A percentile compares a stretch with the other conserved stretches of the same genome.
phyloP scores from a whole-genome alignment of 2,888 invertebrate species.

The Magallana nippona region DNA sequence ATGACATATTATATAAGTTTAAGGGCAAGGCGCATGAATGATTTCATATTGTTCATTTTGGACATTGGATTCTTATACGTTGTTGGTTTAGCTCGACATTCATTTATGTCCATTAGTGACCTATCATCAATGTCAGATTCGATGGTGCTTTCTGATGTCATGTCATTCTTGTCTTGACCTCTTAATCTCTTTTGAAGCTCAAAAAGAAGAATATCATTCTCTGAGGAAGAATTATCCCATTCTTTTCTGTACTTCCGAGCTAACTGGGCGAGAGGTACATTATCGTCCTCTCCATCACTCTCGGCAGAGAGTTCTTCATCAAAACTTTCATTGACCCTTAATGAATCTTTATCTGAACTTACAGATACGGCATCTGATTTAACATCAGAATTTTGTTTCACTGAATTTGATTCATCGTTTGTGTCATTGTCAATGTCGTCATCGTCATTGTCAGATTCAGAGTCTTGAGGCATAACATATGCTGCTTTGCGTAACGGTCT shows the following conservation, averaged over 20 bases:
- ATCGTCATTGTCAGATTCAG: neutral
- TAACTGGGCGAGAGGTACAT: neutral
- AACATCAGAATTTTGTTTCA: neutral
- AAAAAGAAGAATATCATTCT: slow-evolving; percentile 28
- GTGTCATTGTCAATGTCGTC: neutral
- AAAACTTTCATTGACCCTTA: neutral
- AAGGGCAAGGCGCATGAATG: no score
- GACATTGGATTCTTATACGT: no score
- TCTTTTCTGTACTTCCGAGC: neutral
- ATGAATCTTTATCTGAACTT: neutral
- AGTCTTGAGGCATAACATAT: slow-evolving; percentile 37
- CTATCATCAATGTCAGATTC: no score
- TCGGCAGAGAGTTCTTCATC: no score
- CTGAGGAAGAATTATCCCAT: slow-evolving; percentile 21
- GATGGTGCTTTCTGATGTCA: no score
- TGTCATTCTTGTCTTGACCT: neutral
- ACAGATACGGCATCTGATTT: neutral
- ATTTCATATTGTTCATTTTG: no score
- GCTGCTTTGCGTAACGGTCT: slow-evolving; percentile 15
- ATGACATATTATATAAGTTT: no score
- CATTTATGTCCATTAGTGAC: no score
- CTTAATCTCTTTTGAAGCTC: slow-evolving; percentile 8
- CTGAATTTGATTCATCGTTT: neutral
- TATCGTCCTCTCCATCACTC: neutral
- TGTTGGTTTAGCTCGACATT: no score